Conservation (phyloP, 23 tunicate species). For the Corella eumyota region DNA sequence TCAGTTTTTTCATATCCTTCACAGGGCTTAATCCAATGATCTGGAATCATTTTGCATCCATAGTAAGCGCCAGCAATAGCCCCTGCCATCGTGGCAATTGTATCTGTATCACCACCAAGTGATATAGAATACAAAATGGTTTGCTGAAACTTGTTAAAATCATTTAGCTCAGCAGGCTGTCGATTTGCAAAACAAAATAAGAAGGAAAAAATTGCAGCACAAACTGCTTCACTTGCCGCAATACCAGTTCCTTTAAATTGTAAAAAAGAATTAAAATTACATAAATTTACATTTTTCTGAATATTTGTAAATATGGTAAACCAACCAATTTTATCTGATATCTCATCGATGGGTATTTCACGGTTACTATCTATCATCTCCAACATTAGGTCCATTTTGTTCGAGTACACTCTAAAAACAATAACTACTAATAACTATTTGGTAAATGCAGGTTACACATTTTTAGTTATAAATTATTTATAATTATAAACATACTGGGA, state of each 20-base stretch:
- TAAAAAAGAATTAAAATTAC: too few species aligned
- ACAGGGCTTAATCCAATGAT: constrained; percentile 31
- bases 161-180: constrained; percentile 14
- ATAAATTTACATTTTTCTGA: background rate
- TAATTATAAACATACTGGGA: background rate
- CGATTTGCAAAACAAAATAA: constrained; percentile 32
- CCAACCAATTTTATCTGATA: constrained; percentile 5
- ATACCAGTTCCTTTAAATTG: constrained; percentile 27
- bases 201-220: constrained; percentile 55
- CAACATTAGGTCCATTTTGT: background rate
- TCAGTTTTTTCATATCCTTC: constrained; percentile 26
- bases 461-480: too few species aligned
- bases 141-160: constrained; percentile 18
- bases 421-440: constrained; percentile 1
- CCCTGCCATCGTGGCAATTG: constrained; percentile 69
- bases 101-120: constrained; percentile 60
- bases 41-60: constrained; percentile 32
- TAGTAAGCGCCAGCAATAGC: constrained; percentile 74
- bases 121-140: constrained; percentile 45
- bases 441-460: too few species aligned
- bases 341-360: background rate
- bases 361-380: background rate
- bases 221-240: constrained; percentile 36
- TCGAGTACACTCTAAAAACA: background rate
- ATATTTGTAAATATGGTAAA: background rate